These are phyloP conservation scores for Dendrocopos noguchii DNA, from an alignment of 2,113 vertebrate genomes.

Conservation along the genomic window DNA sequence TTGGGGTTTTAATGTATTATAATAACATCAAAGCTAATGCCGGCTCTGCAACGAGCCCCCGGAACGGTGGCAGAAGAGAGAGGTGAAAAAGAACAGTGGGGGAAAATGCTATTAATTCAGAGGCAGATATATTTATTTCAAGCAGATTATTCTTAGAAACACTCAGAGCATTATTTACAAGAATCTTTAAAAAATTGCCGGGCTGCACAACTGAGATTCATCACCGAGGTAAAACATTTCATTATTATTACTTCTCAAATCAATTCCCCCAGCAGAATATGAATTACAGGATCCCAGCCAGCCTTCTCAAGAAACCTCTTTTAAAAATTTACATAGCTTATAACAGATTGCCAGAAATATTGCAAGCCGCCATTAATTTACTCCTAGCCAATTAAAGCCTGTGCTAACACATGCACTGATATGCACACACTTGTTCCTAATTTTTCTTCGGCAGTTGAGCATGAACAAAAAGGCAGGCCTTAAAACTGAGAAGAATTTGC, in stretches of 20 bases:
- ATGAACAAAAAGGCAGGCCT: constrained; percentile 48
- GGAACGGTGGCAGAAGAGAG: constrained; percentile 28
- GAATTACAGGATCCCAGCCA: constrained; percentile 78
- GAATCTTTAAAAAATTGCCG: constrained; percentile 56
- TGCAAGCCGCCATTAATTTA: constrained; percentile 77
- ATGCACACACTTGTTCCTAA: constrained; percentile 66
- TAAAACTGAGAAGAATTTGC: constrained; percentile 52
- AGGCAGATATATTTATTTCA: constrained; percentile 59
- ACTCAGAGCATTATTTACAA: constrained; percentile 67
- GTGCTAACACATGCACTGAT: constrained; percentile 72
- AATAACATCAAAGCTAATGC: constrained; percentile 13
- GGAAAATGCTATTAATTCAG: constrained; percentile 37
- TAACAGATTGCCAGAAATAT: constrained; percentile 78
- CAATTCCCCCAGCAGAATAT: constrained; percentile 70
- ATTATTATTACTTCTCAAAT: constrained; percentile 73
- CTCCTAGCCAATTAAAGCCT: constrained; percentile 75
- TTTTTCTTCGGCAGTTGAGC: constrained; percentile 74
- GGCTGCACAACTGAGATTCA: constrained; percentile 66
- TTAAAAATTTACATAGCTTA: constrained; percentile 77
- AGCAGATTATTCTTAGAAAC: constrained; percentile 67
- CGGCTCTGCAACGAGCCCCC: constrained; percentile 27
- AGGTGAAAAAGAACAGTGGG: constrained; percentile 8
- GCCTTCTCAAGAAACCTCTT: constrained; percentile 75
- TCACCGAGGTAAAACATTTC: constrained; percentile 72
- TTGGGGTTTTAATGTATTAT: constrained; percentile 36